These are phyloP conservation scores for Yponomeuta evonymella DNA, from an alignment of 2,888 invertebrate genomes.

Conservation along the genomic window DNA sequence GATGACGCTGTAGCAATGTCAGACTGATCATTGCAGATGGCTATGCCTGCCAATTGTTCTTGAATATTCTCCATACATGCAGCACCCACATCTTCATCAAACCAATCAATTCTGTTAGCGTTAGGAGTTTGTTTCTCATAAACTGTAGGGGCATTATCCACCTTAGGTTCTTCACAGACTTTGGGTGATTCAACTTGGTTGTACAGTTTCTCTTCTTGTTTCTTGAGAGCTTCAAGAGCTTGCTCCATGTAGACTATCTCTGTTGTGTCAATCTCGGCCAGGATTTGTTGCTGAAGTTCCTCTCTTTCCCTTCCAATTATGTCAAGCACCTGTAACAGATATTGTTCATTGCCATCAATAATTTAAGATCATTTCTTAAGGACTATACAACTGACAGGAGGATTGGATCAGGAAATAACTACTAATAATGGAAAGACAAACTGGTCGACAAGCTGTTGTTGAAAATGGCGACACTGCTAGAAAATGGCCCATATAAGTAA, in stretches of 20 bases:
- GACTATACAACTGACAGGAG: neutral
- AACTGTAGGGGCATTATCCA: conserved; percentile 33
- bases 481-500: too few species aligned
- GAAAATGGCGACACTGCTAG: too few species aligned
- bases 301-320: conserved; percentile 84
- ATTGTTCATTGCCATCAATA: neutral
- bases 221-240: conserved; percentile 82
- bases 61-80: conserved; percentile 45
- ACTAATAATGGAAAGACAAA: too few species aligned
- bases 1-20: conserved; percentile 34
- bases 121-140: conserved; percentile 50
- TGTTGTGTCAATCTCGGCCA: conserved; percentile 83
- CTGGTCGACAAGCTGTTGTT: too few species aligned
- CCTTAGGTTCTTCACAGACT: conserved; percentile 27
- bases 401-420: neutral
- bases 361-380: neutral
- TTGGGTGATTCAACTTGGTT: conserved; percentile 31
- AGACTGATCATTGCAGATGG: conserved; percentile 15
- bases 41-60: conserved; percentile 42
- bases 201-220: conserved; percentile 62
- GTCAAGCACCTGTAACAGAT: conserved; percentile 71
- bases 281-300: conserved; percentile 79
- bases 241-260: conserved; percentile 91
- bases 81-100: conserved; percentile 59
- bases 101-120: conserved; percentile 60